Conservation (phyloP, 2,113 vertebrate genomes). For the mouse (Mus musculus) region DNA sequence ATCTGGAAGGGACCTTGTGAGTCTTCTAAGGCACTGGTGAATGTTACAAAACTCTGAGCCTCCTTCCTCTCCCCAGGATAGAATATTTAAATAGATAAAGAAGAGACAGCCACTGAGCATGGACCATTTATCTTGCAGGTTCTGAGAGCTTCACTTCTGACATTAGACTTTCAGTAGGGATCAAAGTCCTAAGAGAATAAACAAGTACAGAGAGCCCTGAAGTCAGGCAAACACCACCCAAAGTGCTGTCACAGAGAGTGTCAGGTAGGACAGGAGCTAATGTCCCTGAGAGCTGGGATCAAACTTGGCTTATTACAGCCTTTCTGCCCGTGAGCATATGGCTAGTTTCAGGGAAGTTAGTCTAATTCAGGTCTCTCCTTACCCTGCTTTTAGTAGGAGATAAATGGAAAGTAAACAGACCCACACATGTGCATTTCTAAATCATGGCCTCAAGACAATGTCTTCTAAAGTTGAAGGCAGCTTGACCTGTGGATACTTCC, state of each 20-base stretch:
- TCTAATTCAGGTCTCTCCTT: background rate
- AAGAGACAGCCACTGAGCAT: background rate
- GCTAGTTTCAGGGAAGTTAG: background rate
- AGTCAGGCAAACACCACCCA: fast-evolving
- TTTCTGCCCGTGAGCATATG: background rate
- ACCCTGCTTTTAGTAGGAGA: background rate
- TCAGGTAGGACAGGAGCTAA: background rate
- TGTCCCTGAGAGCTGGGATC: background rate
- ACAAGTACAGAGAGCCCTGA: background rate
- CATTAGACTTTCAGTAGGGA: background rate
- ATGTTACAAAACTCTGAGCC: background rate
- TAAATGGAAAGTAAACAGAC: background rate
- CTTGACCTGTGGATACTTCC: background rate
- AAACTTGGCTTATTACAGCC: background rate
- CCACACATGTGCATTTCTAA: background rate
- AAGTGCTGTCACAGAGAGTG: background rate
- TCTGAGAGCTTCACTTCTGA: background rate
- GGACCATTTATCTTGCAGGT: background rate
- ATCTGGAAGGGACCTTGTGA: background rate
- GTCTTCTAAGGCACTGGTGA: background rate
- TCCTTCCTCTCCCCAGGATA: background rate
- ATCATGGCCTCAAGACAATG: background rate
- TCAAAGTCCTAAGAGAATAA: background rate
- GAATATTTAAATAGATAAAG: background rate
- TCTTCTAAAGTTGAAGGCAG: background rate